These are phyloP conservation scores for Caenorhabditis macrosperma DNA, from an alignment of 2,888 invertebrate genomes.

Conservation along the genomic window DNA sequence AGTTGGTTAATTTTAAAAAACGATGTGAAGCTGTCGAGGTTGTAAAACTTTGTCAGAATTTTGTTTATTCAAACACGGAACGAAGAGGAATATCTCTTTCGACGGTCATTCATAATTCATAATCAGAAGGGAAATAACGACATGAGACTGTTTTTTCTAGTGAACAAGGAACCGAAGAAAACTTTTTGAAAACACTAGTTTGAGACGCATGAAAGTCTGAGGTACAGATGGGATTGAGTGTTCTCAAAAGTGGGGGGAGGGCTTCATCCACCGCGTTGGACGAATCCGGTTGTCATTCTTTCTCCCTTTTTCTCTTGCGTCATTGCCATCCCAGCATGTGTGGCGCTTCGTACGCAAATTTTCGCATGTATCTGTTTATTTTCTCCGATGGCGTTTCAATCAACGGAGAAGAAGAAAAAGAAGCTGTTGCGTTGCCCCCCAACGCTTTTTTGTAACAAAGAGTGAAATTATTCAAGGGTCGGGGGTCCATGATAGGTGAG, in stretches of 20 bases:
- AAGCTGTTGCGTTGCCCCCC: neutral
- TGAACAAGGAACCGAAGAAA: too few relatives aligned
- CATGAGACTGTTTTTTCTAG: too few relatives aligned
- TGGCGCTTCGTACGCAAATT: slow-evolving; percentile 36
- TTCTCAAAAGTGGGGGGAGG: slow-evolving; percentile 32
- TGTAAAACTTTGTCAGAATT: too few relatives aligned
- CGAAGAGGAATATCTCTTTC: too few relatives aligned
- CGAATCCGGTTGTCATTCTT: slow-evolving; percentile 50
- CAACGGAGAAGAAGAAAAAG: neutral
- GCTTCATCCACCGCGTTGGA: slow-evolving; percentile 49
- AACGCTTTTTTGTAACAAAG: neutral
- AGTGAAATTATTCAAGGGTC: neutral
- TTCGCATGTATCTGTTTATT: slow-evolving; percentile 11
- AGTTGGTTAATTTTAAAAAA: too few relatives aligned
- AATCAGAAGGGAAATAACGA: too few relatives aligned
- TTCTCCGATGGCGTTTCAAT: neutral
- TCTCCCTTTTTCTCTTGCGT: slow-evolving; percentile 32
- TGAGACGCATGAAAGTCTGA: too few relatives aligned
- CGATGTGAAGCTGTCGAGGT: too few relatives aligned
- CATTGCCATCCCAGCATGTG: slow-evolving; percentile 49
- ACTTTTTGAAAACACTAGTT: too few relatives aligned
- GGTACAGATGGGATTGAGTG: slow-evolving; percentile 46
- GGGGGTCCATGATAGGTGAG: too few relatives aligned
- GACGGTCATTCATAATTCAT: too few relatives aligned
- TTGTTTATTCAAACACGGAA: too few relatives aligned